Evolutionary conservation across 2,888 invertebrate species (phyloP), one percentile per base, ranked within the genome.

Genomic region (Nudaria mundana): DNA sequence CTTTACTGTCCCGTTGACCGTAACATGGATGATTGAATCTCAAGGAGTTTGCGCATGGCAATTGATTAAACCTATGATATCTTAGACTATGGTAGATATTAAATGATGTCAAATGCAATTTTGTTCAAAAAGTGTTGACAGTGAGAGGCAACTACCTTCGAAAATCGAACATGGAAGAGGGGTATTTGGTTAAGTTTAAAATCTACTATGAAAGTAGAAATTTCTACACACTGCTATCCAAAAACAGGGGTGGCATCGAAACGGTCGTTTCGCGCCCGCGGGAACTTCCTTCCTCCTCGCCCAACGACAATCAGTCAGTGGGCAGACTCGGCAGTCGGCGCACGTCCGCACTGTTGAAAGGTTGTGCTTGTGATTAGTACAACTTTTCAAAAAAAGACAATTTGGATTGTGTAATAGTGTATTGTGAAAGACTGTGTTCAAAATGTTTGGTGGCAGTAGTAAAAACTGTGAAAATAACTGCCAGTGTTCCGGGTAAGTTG

Each of bases 401-500:
- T 8, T 42, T 16, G 52, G 36, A 55, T 52, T 56, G 71, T 61
- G 63, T 78, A 78, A 79, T 70, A 72, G 37, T 37, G 33, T 15
- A 34, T 71, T 70, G 72, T 77, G 68, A 69, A 49, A 52, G 48
- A 52, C 55, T 51, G 64, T 70, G 64, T 51, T 43, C 52, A 82
- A 73, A 69, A 87, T 87, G 87, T 87, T 81, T 82, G 84, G 81
- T 12, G 83, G 76, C 45, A 80, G 67, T 66, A 83, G 83, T 51
- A 69, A 79, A 43, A 69, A 74, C 30, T 87, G 87, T 61, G 87
- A 87, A 46, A 63, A 51, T 1, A 79, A 86, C 67, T 87, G 87
- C 67, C 85, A 87, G 48, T 87, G 87, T 40, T 82, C 85, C 12
- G 85, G 85, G 87, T 87, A 50, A 76, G 85, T 76, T 51, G 26